These are phyloP conservation scores for Rhinogobius similis DNA, from an alignment of 2,113 vertebrate species.

Conservation along the genomic window DNA sequence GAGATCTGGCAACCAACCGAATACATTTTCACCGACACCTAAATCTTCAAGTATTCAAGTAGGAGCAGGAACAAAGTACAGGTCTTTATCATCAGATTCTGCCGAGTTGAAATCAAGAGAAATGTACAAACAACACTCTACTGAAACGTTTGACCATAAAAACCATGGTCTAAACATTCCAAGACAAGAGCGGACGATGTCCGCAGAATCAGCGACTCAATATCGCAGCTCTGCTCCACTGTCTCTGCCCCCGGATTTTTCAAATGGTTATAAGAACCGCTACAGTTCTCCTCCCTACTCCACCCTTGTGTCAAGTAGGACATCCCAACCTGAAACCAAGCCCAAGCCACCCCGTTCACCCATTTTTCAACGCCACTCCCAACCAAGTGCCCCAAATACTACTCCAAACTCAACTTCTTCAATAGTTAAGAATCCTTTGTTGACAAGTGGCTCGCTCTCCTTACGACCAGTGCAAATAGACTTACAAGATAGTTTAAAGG, in stretches of 20 bases:
- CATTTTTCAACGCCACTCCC: slow-evolving; percentile 32
- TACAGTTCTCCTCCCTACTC: slow-evolving; percentile 75
- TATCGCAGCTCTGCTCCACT: slow-evolving; percentile 23
- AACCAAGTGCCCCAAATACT: slow-evolving; percentile 20
- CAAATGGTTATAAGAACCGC: slow-evolving; percentile 54
- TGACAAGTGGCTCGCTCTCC: slow-evolving; percentile 1
- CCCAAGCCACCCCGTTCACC: slow-evolving; percentile 29
- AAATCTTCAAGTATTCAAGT: slow-evolving; percentile 38
- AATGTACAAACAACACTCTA: slow-evolving; percentile 11
- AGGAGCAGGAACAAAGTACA: slow-evolving; percentile 43
- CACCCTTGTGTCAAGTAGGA: slow-evolving; percentile 64
- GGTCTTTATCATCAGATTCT: slow-evolving; percentile 49
- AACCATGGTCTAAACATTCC: slow-evolving; percentile 5
- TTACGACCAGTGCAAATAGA: slow-evolving; percentile 13
- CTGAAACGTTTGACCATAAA: slow-evolving; percentile 37
- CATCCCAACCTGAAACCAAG: slow-evolving; percentile 45
- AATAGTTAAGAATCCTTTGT: slow-evolving; percentile 10
- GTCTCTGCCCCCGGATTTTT: slow-evolving; percentile 64
- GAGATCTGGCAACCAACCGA: slow-evolving; percentile 43
- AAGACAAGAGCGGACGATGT: slow-evolving; percentile 38
- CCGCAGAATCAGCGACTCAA: slow-evolving; percentile 37
- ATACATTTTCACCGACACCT: slow-evolving; percentile 3
- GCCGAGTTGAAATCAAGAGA: slow-evolving; percentile 22
- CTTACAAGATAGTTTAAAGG: slow-evolving; percentile 10
- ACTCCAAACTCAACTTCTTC: not conserved